A percentile compares a stretch with the other conserved stretches of the same genome.
Conservation (phyloP, 2,797 vertebrate species). For the Esox masquinongy region DNA sequence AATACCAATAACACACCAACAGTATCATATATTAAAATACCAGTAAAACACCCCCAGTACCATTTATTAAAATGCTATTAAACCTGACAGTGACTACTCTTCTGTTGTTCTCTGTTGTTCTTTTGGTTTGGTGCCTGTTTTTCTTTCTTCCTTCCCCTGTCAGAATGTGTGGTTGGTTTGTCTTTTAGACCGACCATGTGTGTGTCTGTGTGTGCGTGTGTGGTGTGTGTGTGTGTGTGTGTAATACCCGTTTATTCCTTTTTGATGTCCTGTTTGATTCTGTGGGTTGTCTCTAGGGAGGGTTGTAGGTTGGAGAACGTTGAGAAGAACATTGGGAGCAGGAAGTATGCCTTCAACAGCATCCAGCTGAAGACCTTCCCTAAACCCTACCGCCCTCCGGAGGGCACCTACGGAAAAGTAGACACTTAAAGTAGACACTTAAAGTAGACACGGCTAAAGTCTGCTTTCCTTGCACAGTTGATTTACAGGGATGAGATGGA, state of each 20-base stretch:
- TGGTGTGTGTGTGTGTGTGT: slow-evolving; percentile 1
- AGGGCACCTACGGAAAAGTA: slow-evolving; percentile 86
- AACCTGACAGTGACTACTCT: too few relatives aligned
- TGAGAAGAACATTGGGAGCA: slow-evolving; percentile 87
- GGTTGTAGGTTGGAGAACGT: slow-evolving; percentile 92
- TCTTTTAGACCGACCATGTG: too few relatives aligned
- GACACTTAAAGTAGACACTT: slow-evolving; percentile 44
- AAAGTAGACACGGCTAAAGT: background rate
- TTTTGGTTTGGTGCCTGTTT: background rate
- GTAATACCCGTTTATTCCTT: background rate
- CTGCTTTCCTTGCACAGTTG: too few relatives aligned
- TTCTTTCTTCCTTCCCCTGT: background rate
- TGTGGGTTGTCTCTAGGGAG: slow-evolving; percentile 70
- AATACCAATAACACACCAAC: background rate
- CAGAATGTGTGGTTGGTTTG: background rate
- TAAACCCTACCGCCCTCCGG: slow-evolving; percentile 88
- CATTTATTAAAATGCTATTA: too few relatives aligned
- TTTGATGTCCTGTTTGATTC: background rate
- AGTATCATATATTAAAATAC: background rate
- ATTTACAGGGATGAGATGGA: too few relatives aligned
- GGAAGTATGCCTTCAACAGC: slow-evolving; percentile 87
- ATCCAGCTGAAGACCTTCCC: slow-evolving; percentile 91
- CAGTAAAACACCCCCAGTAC: background rate
- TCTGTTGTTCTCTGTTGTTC: too few relatives aligned
- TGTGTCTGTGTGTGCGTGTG: background rate